Percentiles rank a stretch among this genome's conserved stretches.
Evolutionary conservation across 2,113 vertebrate genomes (phyloP).

Genomic region (Centropus unirufus): DNA sequence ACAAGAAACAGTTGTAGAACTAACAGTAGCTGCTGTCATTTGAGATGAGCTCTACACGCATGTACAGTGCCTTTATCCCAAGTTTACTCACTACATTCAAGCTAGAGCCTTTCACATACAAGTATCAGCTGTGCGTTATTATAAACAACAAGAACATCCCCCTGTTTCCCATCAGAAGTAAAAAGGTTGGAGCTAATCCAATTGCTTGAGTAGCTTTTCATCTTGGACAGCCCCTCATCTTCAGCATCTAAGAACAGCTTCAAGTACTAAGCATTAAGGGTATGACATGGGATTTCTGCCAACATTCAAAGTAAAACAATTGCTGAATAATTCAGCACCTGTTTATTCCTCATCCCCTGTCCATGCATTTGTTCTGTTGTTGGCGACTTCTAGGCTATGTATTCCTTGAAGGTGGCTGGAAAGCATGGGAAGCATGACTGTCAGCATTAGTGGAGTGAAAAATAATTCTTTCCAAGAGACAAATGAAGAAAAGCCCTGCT

Average conservation of each 20-base stretch:
- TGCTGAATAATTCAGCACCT: neutral
- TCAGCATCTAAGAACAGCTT: neutral
- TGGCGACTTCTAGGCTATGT: neutral
- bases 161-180: neutral
- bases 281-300: neutral
- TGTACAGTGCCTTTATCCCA: neutral
- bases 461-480: conserved; percentile 25
- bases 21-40: neutral
- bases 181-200: neutral
- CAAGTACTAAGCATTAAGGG: neutral
- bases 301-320: neutral
- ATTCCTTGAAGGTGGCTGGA: neutral
- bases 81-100: neutral
- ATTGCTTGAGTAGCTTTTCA: neutral
- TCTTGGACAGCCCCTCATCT: neutral
- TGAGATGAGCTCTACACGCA: neutral
- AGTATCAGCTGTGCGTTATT: neutral
- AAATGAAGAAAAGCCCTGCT: conserved; percentile 37
- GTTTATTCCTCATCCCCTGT: neutral
- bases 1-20: neutral
- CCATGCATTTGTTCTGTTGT: neutral
- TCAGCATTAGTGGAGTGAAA: conserved; percentile 4
- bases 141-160: neutral
- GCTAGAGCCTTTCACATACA: neutral
- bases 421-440: neutral